Evolutionary conservation across 2,113 vertebrate genomes (phyloP), one percentile per base, ranked within the genome.

Genomic region (Pavo muticus): DNA sequence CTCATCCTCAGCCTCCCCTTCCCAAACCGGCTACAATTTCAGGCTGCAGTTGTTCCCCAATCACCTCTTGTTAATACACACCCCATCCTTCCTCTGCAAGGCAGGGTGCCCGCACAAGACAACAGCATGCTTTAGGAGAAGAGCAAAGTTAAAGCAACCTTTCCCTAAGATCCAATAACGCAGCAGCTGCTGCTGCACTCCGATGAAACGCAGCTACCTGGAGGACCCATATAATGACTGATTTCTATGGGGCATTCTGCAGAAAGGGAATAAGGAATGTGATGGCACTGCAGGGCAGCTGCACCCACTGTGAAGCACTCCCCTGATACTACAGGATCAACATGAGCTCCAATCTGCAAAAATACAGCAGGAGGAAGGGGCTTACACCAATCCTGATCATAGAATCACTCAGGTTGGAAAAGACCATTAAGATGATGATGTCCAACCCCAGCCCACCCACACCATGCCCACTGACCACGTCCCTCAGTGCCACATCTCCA

Each of bases 291-390:
- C 90, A 86, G 56, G 76, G 45, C 24, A 87, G 60, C 19, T 1
- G 2, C 6, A 40, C 50, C 40, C 23, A 18, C 12, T 39, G 19
- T 9, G 10, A 64, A 79, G 48, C 19, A 23, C 19, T 27, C 8
- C 29, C 17, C 50, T 32, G 44, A 88, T 74, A 1, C 44, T 11
- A 14, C 88, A 73, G 30, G 63, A 77, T 4, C 72, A 39, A 4
- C 0, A 0, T 0, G 1, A 4, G 47, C 64, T 82, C 8, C 2
- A 15, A 1, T 8, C 1, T 2, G 16, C 2, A 42, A 73, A 14
- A 63, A 74, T 2, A 71, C 0, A 63, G 65, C 44, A 52, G 54
- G 4, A 32, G 42, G n/a, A 86, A 86, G 70, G 20, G 60, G 18
- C 25, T 10, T 60, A 84, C 1, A 3, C 25, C 29, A 30, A 5